phyloP scores from a whole-genome alignment of 2,113 vertebrate genomes.

The Phrynocephalus versicolor region DNA sequence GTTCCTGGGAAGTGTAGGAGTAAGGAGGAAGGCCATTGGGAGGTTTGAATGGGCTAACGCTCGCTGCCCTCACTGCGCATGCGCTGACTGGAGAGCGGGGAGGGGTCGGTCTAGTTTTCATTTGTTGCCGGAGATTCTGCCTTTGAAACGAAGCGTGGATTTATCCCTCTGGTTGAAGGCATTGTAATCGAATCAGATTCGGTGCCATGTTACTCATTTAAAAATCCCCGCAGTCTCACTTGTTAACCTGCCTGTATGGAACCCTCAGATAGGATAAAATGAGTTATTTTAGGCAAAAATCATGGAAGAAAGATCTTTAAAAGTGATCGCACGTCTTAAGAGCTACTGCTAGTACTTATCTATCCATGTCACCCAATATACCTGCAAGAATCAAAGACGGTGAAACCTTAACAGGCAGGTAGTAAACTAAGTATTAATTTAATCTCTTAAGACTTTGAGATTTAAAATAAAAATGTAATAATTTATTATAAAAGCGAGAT shows the following conservation, averaged over 20 bases:
- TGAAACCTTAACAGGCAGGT: neutral
- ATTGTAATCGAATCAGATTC: neutral
- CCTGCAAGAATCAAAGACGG: neutral
- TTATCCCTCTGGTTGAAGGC: neutral
- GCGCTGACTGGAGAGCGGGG: neutral
- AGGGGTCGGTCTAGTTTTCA: neutral
- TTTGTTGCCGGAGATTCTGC: neutral
- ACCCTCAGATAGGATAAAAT: neutral
- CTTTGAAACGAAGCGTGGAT: too few relatives aligned
- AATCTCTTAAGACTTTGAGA: too few relatives aligned
- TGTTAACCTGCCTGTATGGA: neutral
- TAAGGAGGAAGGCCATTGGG: neutral
- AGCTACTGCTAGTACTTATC: neutral
- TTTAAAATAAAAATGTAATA: too few relatives aligned
- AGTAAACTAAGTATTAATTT: neutral
- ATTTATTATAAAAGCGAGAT: too few relatives aligned
- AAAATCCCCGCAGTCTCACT: neutral
- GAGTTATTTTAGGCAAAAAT: too few relatives aligned
- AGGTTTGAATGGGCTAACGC: conserved; percentile 1
- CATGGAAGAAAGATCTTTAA: neutral
- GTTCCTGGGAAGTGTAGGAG: conserved; percentile 1
- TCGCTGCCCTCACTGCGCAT: neutral
- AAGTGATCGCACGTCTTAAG: too few relatives aligned
- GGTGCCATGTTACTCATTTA: neutral
- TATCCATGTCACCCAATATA: neutral